phyloP scores from a whole-genome alignment of 2,888 invertebrate species.

The Leucania comma region DNA sequence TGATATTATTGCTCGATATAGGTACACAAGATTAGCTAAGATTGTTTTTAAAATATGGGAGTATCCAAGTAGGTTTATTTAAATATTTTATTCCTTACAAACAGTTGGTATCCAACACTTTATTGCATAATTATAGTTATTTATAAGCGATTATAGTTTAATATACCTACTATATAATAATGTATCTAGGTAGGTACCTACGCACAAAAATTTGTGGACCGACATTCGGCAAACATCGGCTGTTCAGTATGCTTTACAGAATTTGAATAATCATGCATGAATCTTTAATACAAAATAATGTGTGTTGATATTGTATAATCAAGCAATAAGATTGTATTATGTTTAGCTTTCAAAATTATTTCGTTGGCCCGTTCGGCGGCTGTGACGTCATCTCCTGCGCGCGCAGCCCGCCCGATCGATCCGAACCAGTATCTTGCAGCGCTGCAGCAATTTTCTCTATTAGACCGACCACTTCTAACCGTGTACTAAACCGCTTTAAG shows the following conservation, averaged over 20 bases:
- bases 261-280: constrained; percentile 41
- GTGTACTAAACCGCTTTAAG: constrained; percentile 71
- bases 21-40: constrained; percentile 18
- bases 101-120: neutral
- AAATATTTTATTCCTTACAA: neutral
- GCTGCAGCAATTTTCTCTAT: constrained; percentile 77
- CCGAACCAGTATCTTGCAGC: constrained; percentile 76
- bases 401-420: constrained; percentile 86
- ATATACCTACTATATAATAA: neutral
- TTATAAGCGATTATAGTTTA: neutral
- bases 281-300: constrained; percentile 44
- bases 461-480: constrained; percentile 58
- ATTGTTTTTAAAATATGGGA: neutral
- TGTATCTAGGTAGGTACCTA: neutral
- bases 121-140: neutral
- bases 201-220: neutral
- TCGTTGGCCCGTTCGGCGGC: constrained; percentile 80
- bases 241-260: constrained; percentile 7
- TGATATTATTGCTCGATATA: neutral
- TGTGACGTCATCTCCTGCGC: constrained; percentile 87
- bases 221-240: neutral
- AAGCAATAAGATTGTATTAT: constrained; percentile 66
- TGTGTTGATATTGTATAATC: constrained; percentile 62
- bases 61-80: neutral
- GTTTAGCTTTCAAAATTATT: constrained; percentile 77